Evolutionary conservation across 1,140 invertebrate genomes (phyloP).

Genomic region (Phocides pigmalion): DNA sequence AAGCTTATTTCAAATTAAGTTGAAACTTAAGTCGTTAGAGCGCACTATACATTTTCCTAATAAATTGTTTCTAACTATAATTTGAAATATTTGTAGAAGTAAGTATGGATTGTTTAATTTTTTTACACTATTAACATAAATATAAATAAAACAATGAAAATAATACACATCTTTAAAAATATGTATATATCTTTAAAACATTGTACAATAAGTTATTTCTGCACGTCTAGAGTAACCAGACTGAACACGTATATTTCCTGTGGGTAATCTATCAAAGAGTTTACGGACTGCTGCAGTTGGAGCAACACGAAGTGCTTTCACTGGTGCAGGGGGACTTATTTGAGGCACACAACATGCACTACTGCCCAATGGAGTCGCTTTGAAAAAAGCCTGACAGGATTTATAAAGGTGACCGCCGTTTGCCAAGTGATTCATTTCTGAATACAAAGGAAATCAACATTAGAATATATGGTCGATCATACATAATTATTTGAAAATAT

Average conservation of each 20-base stretch:
- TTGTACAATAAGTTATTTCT: constrained; percentile 17
- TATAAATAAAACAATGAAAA: neutral
- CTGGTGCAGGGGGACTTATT: constrained; percentile 28
- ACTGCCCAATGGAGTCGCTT: constrained; percentile 45
- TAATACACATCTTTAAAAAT: too few species aligned
- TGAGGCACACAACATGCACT: constrained; percentile 33
- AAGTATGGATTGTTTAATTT: too few species aligned
- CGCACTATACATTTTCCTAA: too few species aligned
- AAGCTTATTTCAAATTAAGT: too few species aligned
- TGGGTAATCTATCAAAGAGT: constrained; percentile 38
- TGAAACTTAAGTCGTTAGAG: neutral
- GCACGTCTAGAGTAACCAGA: constrained; percentile 27
- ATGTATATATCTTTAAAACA: too few species aligned
- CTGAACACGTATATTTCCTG: constrained; percentile 43
- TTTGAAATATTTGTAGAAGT: too few species aligned
- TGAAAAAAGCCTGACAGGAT: constrained; percentile 48
- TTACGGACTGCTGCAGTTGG: constrained; percentile 17
- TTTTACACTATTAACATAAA: neutral
- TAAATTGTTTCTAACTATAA: too few species aligned
- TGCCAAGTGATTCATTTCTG: constrained; percentile 55
- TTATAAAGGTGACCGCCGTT: constrained; percentile 49
- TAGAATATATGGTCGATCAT: too few species aligned
- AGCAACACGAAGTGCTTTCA: constrained; percentile 26
- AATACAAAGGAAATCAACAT: neutral
- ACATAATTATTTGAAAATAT: too few species aligned